Conservation (phyloP, 2,888 invertebrate genomes). For the Cataglyphis cursor region DNA sequence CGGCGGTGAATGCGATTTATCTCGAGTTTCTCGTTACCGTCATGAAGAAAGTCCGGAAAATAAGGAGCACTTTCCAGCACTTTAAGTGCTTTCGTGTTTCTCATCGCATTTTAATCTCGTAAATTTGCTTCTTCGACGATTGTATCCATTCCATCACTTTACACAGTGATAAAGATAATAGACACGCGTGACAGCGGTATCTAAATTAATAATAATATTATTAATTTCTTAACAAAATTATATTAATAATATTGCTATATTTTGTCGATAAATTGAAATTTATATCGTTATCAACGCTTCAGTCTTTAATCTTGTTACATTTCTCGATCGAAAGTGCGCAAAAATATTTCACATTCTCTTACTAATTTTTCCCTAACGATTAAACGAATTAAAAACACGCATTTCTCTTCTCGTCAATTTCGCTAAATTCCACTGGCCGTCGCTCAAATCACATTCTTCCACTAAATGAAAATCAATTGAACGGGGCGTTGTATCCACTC, state of each 20-base stretch:
- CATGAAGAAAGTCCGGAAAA: conserved; percentile 36
- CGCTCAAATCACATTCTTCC: conserved; percentile 41
- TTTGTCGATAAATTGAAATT: too few relatives aligned
- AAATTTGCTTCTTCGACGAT: conserved; percentile 24
- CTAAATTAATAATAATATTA: neutral
- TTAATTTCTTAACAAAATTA: too few relatives aligned
- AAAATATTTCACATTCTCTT: neutral
- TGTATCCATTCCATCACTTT: neutral
- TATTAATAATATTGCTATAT: neutral
- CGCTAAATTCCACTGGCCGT: conserved; percentile 4
- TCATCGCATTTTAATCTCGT: conserved; percentile 13
- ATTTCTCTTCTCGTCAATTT: conserved; percentile 27
- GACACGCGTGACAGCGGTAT: neutral
- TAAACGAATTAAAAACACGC: conserved; percentile 41
- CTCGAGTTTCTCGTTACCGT: conserved; percentile 41
- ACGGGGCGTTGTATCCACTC: conserved; percentile 20
- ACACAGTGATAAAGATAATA: neutral
- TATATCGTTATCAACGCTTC: neutral
- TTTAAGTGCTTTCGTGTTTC: conserved; percentile 55
- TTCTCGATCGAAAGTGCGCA: neutral
- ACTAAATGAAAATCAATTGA: conserved; percentile 53
- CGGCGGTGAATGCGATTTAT: conserved; percentile 40
- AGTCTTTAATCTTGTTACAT: neutral
- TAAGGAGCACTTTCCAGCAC: conserved; percentile 55
- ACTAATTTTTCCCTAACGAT: neutral